Evolutionary conservation across 1,140 invertebrate genomes (phyloP).

Genomic region (Eurosta solidaginis): DNA sequence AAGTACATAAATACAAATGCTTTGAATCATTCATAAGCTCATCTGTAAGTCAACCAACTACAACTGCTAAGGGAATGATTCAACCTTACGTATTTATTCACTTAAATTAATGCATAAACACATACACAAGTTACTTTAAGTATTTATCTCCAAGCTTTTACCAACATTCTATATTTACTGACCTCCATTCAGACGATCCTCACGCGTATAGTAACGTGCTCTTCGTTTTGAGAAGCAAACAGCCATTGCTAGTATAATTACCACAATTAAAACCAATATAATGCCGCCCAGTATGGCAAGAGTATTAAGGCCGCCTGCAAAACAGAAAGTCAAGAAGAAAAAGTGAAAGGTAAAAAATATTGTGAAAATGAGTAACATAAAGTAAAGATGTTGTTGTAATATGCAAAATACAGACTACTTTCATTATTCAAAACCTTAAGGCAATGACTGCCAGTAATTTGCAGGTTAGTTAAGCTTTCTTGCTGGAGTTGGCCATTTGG

Average conservation of each 20-base stretch:
- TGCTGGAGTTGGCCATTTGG: background rate
- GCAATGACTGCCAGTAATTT: background rate
- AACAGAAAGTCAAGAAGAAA: background rate
- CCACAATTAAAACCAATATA: constrained; percentile 56
- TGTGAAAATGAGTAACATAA: background rate
- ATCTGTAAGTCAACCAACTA: no score
- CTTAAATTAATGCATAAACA: no score
- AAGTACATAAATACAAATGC: no score
- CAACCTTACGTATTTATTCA: no score
- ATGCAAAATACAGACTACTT: background rate
- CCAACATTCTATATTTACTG: background rate
- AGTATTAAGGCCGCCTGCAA: constrained; percentile 56
- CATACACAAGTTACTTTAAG: no score
- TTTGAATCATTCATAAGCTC: no score
- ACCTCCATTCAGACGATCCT: constrained; percentile 63
- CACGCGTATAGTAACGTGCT: constrained; percentile 71
- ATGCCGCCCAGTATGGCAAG: constrained; percentile 58
- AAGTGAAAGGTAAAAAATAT: background rate
- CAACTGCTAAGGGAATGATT: no score
- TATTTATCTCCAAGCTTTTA: background rate
- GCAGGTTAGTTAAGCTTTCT: background rate
- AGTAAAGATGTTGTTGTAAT: background rate
- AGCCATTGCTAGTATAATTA: constrained; percentile 60
- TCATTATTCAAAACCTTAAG: background rate
- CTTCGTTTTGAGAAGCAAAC: constrained; percentile 67